Percentiles rank a stretch among this genome's conserved stretches.
Conservation (phyloP, 2,797 vertebrate species). For the Nyctibius grandis region DNA sequence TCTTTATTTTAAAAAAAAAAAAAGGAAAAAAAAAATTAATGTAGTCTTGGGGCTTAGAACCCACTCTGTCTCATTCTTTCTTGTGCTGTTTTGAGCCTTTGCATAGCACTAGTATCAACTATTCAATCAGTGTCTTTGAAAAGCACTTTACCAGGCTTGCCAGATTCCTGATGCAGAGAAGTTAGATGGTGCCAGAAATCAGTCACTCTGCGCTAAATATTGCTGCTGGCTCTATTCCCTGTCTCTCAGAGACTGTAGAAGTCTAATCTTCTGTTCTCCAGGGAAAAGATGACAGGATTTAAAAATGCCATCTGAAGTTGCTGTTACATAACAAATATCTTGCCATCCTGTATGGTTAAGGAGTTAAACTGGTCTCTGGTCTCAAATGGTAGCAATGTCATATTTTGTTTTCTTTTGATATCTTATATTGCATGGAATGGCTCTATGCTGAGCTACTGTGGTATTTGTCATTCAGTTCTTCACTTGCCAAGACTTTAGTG, state of each 20-base stretch:
- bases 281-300: constrained; percentile 13
- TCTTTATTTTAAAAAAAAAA: neutral
- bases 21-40: neutral
- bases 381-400: neutral
- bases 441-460: neutral
- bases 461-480: neutral
- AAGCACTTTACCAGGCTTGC: constrained; percentile 31
- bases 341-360: neutral
- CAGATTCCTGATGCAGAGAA: constrained; percentile 28
- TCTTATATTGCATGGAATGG: neutral
- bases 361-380: neutral
- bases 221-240: constrained; percentile 38
- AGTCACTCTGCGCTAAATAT: constrained; percentile 54
- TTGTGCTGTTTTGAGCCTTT: neutral
- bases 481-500: neutral
- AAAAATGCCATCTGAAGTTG: neutral
- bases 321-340: constrained; percentile 18
- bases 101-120: constrained; percentile 1
- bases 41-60: neutral
- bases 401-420: neutral
- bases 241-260: constrained; percentile 34
- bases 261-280: constrained; percentile 26
- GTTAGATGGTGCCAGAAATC: constrained; percentile 47
- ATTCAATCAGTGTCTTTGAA: constrained; percentile 27
- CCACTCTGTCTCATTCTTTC: neutral